Conservation (phyloP, 2,113 vertebrate species). For the Cricetomys ansorgei region DNA sequence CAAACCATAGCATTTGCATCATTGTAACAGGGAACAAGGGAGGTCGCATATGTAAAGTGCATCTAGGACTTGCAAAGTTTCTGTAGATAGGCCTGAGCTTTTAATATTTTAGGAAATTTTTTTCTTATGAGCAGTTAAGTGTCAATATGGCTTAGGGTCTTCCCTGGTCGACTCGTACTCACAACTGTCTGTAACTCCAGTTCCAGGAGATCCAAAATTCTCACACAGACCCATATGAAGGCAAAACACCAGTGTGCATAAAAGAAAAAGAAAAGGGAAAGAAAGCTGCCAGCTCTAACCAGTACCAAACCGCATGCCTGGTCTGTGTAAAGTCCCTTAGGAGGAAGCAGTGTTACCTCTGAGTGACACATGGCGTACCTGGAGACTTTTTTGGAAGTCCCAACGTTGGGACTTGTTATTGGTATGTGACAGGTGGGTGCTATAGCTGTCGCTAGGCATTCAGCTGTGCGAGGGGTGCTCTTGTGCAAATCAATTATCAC, state of each 20-base stretch:
- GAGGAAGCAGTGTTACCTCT: neutral
- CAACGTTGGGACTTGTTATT: neutral
- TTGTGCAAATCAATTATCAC: neutral
- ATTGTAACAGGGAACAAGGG: neutral
- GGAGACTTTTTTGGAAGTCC: neutral
- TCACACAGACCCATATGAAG: no score
- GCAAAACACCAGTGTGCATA: no score
- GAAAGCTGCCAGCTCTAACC: neutral
- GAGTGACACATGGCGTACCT: neutral
- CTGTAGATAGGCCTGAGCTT: neutral
- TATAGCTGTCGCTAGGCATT: no score
- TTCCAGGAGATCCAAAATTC: no score
- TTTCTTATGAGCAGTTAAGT: neutral
- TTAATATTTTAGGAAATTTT: slow-evolving; percentile 6
- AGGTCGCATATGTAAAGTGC: neutral
- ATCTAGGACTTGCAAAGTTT: neutral
- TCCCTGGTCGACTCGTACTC: neutral
- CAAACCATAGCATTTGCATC: neutral
- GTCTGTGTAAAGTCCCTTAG: neutral
- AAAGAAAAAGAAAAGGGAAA: no score
- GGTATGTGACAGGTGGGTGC: neutral
- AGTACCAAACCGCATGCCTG: neutral
- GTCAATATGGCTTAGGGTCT: neutral
- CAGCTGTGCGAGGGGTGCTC: neutral
- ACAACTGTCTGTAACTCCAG: no score